Evolutionary conservation across 1,140 invertebrate species (phyloP), one percentile per base, ranked within the genome.

Genomic region (Pseudomyrmex flavicornis): DNA sequence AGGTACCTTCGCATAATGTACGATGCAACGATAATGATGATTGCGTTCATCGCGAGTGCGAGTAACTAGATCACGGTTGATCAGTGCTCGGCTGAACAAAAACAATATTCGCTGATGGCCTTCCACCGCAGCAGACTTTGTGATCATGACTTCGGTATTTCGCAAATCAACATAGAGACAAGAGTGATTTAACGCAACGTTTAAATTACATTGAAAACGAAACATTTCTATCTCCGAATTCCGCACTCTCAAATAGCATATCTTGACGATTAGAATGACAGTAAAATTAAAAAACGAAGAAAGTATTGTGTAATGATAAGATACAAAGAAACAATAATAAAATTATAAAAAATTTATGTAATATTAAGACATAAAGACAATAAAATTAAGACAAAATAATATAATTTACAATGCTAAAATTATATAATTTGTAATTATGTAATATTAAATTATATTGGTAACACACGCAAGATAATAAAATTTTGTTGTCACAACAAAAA

Each of bases 11-110:
- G 76, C 83, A 90, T 87, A 90, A 90, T 83, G 79, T 75, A 65
- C 90, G 90, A 90, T 88, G 85, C 83, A 77, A 66, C 75, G 86
- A 89, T 89, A 91, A 90, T 88, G 80, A 88, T 87, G 89, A 91
- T 92, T 91, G 85, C 87, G 89, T 91, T 90, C 86, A 90, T 89
- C 89, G 80, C 83, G 85, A 83, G 86, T 35, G 80, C 58, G 70
- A 66, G 72, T 86, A 88, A 85, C 83, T 72, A 63, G 69, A 79
- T 86, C 87, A 86, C 69, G 65, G 75, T 85, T 87, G 70, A 84
- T 68, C 59, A 48, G 59, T 69, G 52, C 65, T 46, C 44, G 66
- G 76, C 15, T 80, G 66, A 80, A 80, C 63, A 69, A 89, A 89
- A 87, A 87, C 69, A 83, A 83, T 80, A 80, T 80, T 15, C 76